Evolutionary conservation across 2,113 vertebrate genomes (phyloP).

Genomic region (Tichodroma muraria): DNA sequence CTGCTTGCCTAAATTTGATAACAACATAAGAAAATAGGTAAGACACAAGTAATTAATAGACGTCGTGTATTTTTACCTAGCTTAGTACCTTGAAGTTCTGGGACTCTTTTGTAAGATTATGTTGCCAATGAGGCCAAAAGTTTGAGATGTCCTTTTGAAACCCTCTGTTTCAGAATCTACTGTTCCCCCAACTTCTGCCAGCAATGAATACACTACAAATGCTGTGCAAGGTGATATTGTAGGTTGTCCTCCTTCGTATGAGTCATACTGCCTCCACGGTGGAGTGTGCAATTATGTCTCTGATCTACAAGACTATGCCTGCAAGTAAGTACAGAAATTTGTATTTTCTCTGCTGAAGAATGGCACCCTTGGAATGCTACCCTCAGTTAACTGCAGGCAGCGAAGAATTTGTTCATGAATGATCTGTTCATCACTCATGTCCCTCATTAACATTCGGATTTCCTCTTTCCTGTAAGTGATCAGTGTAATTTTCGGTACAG

Average conservation of each 20-base stretch:
- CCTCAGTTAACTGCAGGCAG: neutral
- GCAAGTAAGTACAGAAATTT: conserved; percentile 79
- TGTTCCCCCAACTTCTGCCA: neutral
- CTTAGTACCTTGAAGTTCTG: neutral
- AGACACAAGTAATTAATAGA: neutral
- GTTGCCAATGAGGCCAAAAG: neutral
- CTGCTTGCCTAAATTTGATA: neutral
- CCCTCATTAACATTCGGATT: neutral
- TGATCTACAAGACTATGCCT: conserved; percentile 79
- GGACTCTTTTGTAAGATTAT: neutral
- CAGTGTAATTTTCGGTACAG: neutral
- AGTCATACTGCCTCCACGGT: conserved; percentile 84
- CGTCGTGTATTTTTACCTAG: neutral
- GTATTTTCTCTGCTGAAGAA: neutral
- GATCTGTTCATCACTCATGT: neutral
- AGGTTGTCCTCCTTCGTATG: conserved; percentile 75
- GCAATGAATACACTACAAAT: conserved; percentile 32
- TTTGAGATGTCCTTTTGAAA: neutral
- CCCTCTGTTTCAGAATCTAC: conserved; percentile 61
- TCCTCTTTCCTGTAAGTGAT: neutral
- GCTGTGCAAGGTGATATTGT: conserved; percentile 14
- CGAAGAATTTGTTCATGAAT: neutral
- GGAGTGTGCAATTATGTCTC: conserved; percentile 85
- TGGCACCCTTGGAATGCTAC: neutral
- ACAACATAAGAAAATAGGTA: neutral